phyloP scores from a whole-genome alignment of 2,113 vertebrate genomes.

The Grammatotria lemairii region DNA sequence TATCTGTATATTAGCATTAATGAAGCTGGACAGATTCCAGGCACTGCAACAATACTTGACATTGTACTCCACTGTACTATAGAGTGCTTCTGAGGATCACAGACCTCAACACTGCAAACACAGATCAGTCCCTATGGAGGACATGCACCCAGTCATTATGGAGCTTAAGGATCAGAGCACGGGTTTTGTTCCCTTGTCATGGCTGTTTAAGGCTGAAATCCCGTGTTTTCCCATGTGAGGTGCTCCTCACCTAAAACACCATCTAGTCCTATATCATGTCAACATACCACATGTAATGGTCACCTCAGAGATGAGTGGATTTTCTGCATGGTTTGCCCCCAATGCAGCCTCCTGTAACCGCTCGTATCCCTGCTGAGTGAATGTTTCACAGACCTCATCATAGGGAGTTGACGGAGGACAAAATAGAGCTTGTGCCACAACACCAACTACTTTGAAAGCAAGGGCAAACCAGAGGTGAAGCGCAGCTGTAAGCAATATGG shows the following conservation, averaged over 20 bases:
- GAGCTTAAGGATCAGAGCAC: constrained; percentile 32
- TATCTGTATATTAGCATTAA: neutral
- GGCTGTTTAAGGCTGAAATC: constrained; percentile 38
- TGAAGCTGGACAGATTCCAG: constrained; percentile 25
- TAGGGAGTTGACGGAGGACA: constrained; percentile 25
- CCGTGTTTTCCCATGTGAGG: constrained; percentile 17
- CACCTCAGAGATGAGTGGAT: constrained; percentile 56
- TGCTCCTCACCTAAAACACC: constrained; percentile 31
- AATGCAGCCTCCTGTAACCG: constrained; percentile 48
- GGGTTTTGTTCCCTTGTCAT: constrained; percentile 47
- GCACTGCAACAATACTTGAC: constrained; percentile 13
- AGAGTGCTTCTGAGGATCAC: neutral
- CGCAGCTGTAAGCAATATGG: neutral
- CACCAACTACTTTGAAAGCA: constrained; percentile 10
- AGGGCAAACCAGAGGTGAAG: constrained; percentile 30
- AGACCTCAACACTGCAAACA: constrained; percentile 28
- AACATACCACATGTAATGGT: constrained; percentile 45
- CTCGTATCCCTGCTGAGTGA: constrained; percentile 50
- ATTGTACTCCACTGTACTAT: neutral
- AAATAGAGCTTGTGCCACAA: constrained; percentile 1
- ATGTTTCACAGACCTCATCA: constrained; percentile 42
- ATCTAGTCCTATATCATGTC: constrained; percentile 22
- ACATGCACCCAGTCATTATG: constrained; percentile 37
- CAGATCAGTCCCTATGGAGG: constrained; percentile 35
- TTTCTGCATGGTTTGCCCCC: constrained; percentile 65